These are phyloP conservation scores for Lumbricus terrestris DNA, from an alignment of 2,888 invertebrate genomes.

Conservation along the genomic window DNA sequence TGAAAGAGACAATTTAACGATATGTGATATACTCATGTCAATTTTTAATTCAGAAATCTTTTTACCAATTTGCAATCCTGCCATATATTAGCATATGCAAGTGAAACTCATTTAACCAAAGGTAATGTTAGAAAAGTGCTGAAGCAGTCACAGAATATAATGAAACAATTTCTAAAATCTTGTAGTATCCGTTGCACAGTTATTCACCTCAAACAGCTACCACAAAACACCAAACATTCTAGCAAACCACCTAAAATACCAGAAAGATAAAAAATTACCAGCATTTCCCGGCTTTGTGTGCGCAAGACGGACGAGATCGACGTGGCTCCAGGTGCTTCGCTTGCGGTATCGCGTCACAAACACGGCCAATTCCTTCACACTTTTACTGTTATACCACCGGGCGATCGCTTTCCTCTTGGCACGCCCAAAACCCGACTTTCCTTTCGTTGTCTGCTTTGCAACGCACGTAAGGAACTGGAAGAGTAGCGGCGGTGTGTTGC, in stretches of 20 bases:
- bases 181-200: not conserved
- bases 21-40: not conserved
- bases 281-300: conserved; percentile 49
- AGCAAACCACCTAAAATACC: not conserved
- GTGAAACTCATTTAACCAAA: not conserved
- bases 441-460: conserved; percentile 53
- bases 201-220: not conserved
- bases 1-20: not conserved
- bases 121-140: not conserved
- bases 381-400: conserved; percentile 69
- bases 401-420: conserved; percentile 69
- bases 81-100: not conserved
- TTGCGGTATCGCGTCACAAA: conserved; percentile 68
- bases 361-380: conserved; percentile 68
- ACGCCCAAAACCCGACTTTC: conserved; percentile 64
- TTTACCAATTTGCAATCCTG: not conserved
- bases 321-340: conserved; percentile 72
- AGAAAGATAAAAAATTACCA: conserved; percentile 42
- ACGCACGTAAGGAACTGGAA: conserved; percentile 68
- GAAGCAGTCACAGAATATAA: not conserved
- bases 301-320: conserved; percentile 66
- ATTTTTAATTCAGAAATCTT: not conserved
- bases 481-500: conserved; percentile 67
- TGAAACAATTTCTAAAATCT: not conserved
- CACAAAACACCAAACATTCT: not conserved